Conservation (phyloP, 1,140 invertebrate genomes). For the Hylaeus volcanicus region DNA sequence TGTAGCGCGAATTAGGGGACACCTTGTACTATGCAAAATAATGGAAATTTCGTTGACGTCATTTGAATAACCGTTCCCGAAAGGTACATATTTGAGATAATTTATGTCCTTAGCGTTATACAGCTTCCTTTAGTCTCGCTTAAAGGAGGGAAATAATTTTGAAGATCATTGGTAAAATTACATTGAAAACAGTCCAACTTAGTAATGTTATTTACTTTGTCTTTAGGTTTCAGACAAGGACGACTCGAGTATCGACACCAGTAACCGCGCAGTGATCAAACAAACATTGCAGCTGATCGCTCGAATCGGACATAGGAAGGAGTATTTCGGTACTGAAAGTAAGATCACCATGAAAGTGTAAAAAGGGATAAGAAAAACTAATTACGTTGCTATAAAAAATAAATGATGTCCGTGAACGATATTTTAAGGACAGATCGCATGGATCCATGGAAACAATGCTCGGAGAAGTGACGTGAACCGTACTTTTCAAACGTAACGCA, state of each 20-base stretch:
- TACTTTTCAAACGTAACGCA: slow-evolving; percentile 27
- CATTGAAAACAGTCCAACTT: background rate
- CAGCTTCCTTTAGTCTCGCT: too few relatives aligned
- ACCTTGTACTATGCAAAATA: too few relatives aligned
- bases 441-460: slow-evolving; percentile 65
- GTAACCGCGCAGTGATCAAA: background rate
- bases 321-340: background rate
- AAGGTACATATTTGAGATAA: too few relatives aligned
- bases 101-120: too few relatives aligned
- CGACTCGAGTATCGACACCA: background rate
- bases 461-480: slow-evolving; percentile 74
- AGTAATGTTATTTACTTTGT: background rate
- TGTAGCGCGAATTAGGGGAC: too few relatives aligned
- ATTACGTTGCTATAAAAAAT: background rate
- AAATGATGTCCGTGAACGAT: background rate
- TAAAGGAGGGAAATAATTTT: too few relatives aligned
- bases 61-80: too few relatives aligned
- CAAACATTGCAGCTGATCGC: background rate
- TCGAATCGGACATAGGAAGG: background rate
- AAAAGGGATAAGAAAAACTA: background rate
- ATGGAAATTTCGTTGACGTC: too few relatives aligned
- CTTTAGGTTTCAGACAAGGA: slow-evolving; percentile 9
- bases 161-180: too few relatives aligned
- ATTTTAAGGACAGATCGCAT: background rate
- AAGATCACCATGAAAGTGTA: background rate